Base-by-base conservation (phyloP, 1,140 invertebrate genomes). In the Bombus waltoni region DNA sequence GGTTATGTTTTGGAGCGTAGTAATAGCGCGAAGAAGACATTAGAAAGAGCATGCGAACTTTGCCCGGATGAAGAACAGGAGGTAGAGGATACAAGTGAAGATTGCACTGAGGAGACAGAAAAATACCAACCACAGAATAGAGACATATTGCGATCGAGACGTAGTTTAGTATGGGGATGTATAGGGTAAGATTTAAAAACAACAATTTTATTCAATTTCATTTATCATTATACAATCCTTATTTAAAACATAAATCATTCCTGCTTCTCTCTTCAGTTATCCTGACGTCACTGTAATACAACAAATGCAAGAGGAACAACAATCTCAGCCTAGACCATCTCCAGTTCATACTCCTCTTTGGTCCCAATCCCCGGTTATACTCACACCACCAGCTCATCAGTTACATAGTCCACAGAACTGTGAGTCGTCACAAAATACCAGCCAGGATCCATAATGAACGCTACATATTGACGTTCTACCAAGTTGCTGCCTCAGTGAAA, bases 1-100 rank as follows among this genome's bases (percentile, higher is more conserved):
- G 98, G 98, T 75, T 99, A 99, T 93, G 99, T 98, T 95, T 95
- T 99, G 68, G 98, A 99, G 94, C 96, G 99, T 80, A 99, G 98
- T 80, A 98, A 98, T 91, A 99, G 98, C 89, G 99, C 99, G 0
- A 97, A 98, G 80, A 97, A 98, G 92, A 99, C 98, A 0, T 96
- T 99, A 65, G 97, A 98, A 87, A 97, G 97, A 93, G 98, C 98
- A 4, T 96, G 96, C 80, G 97, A 98, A 93, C 95, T 98, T 4
- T 97, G 97, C 92, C 97, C 98, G 10, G 97, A 98, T 89, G 97
- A 97, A 90, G 97, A 98, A 93, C 95, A 90, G 10, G 94, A 94
- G 73, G 85, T 93, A 6, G 94, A 95, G 57, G 94, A 94, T 10
- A 86, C 85, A 2, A 90, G 79, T 47, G 94, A 95, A 74, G 93